Conservation (phyloP, 1,140 invertebrate genomes). For the Cepaea nemoralis region DNA sequence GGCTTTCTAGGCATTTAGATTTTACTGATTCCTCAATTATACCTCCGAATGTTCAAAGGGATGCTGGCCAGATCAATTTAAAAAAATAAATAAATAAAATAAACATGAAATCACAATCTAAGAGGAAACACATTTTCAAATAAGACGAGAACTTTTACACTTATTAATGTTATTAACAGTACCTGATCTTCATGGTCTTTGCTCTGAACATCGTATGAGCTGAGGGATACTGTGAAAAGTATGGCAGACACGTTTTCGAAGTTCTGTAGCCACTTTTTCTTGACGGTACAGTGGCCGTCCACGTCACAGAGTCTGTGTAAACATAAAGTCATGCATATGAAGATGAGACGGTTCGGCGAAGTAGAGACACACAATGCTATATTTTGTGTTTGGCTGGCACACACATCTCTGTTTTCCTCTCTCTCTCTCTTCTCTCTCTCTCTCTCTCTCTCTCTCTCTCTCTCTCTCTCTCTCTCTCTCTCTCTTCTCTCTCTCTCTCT, state of each 20-base stretch:
- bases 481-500: background rate
- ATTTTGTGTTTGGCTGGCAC: too few species aligned
- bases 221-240: conserved; percentile 39
- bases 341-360: too few species aligned
- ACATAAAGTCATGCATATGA: background rate
- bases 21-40: too few species aligned
- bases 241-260: conserved; percentile 45
- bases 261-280: conserved; percentile 47
- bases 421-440: conserved; percentile 12
- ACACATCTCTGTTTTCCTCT: conserved; percentile 1
- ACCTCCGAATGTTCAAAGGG: too few species aligned
- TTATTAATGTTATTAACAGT: too few species aligned
- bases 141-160: too few species aligned
- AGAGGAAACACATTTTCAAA: too few species aligned
- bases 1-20: too few species aligned
- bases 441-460: background rate
- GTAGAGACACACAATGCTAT: too few species aligned
- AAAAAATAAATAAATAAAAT: too few species aligned
- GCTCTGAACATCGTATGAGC: conserved; percentile 37
- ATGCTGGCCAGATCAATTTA: too few species aligned
- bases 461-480: background rate
- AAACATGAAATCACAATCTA: too few species aligned
- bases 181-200: conserved; percentile 38
- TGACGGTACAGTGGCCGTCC: conserved; percentile 39
- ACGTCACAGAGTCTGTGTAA: conserved; percentile 42